Evolutionary conservation across 2,888 invertebrate genomes (phyloP), one percentile per base, ranked within the genome.

Genomic region (Drosophila colorata): DNA sequence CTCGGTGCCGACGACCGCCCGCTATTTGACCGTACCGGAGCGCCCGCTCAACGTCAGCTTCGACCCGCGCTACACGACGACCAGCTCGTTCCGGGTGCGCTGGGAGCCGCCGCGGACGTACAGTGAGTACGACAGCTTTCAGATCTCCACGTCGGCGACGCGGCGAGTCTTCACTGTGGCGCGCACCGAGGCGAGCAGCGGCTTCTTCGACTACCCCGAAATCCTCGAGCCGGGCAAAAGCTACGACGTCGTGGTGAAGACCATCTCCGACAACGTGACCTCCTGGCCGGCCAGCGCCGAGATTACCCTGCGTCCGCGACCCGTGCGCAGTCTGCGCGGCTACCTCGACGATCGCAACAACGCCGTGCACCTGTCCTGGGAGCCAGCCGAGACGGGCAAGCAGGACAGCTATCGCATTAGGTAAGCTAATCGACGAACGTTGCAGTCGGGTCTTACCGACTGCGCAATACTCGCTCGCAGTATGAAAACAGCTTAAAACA

Each of bases 101-200:
- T 98, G 98, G 98, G 95, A 96, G 90, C 96, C 97, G 52, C 98
- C 98, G 1, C 95, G 94, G 77, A 96, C 97, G 89, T 93, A 84
- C 91, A 96, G 96, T 90, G 98, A 98, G 93, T 98, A 98, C 93
- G 98, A 98, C 92, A 96, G 97, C 91, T 98, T 98, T 93, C 97
- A 98, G 92, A 95, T 98, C 81, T 95, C 96, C 23, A 93, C 97
- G 78, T 93, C 94, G 44, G 94, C 95, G 1, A 93, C 94, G 9
- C 94, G 96, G 18, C 94, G 95, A 71, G 38, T 47, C 31, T 93
- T 94, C 11, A 95, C 95, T 14, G 94, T 95, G 33, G 94, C 95
- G 63, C 94, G 95, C 75, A 94, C 94, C 93, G 69, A 75, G 4
- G 40, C 63, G 3, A 93, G 94, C 63, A 93, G 93, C 2, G 95